Percentiles rank a stretch among this genome's conserved stretches.
phyloP scores from a whole-genome alignment of 2,888 invertebrate species.

The Bombylius major region DNA sequence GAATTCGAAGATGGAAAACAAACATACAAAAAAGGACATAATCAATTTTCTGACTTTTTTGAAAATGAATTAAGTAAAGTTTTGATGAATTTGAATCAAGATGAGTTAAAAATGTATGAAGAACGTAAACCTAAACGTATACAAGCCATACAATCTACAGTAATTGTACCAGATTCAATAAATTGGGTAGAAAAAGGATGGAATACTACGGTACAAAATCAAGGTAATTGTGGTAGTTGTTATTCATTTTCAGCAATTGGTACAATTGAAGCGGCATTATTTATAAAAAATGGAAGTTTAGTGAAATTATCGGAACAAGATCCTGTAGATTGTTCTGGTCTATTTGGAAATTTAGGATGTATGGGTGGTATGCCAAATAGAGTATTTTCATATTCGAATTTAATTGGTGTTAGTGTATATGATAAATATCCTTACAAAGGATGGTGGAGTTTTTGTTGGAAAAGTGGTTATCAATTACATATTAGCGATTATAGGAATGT shows the following conservation, averaged over 20 bases:
- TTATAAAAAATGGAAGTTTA: slow-evolving; percentile 54
- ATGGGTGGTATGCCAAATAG: slow-evolving; percentile 55
- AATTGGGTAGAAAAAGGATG: no score
- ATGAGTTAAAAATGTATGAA: no score
- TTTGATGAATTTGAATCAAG: no score
- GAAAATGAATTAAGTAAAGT: no score
- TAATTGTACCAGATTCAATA: no score
- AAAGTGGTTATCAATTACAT: slow-evolving; percentile 54
- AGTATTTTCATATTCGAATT: slow-evolving; percentile 64
- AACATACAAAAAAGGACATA: no score
- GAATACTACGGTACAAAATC: slow-evolving; percentile 39
- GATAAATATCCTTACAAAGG: slow-evolving; percentile 67
- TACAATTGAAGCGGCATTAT: slow-evolving; percentile 70
- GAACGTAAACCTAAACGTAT: no score
- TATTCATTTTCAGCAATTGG: slow-evolving; percentile 88
- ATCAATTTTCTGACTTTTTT: no score
- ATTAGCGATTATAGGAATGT: slow-evolving; percentile 60
- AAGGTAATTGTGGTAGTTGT: slow-evolving; percentile 75
- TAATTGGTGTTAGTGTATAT: slow-evolving; percentile 75
- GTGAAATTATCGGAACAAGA: slow-evolving; percentile 79
- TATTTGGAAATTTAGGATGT: slow-evolving; percentile 74
- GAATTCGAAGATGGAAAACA: no score
- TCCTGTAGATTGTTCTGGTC: slow-evolving; percentile 64
- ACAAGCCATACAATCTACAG: no score
- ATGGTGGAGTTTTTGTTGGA: slow-evolving; percentile 49